Evolutionary conservation across 92 coral and sea anemone genomes (phyloP), one percentile per base, ranked within the genome.

Genomic region (Ricordea florida): DNA sequence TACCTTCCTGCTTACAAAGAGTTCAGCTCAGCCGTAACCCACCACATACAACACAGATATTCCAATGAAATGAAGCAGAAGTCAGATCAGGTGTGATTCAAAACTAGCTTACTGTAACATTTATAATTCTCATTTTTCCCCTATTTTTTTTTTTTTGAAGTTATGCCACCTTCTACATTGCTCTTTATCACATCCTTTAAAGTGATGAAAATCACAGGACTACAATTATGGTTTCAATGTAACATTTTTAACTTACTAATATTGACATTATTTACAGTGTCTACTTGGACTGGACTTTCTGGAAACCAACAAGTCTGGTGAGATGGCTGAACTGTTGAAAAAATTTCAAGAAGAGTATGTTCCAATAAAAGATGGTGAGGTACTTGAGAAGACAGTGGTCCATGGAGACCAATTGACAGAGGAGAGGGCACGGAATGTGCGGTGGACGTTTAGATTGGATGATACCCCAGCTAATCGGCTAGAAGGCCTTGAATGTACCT

Each of bases 301-400:
- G 10, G 69, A 79, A 21, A 38, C 85, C 42, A 79, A 69, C 47
- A 79, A 57, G 85, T 65, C 84, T 46, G 84, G 76, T n/a, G 84
- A 66, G 26, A 66, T 78, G 84, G 84, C 76, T 10, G 76, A 68
- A 0, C 49, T 79, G 9, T 20, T 79, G 6, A 69, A 79, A 38
- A 37, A 68, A 17, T 44, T 38, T 27, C 85, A 79, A 20, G 62
- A 79, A n/a, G 49, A 79, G 4, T 31, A 41, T 79, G 85, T 79
- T 11, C 78, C 85, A 1, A 4, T 24, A 37, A 31, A 41, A 16
- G 62, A 18, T 40, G 68, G 10, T 15, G 28, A 62, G 3, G 41
- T 78, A 3, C 60, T 78, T 1, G 29, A 56, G 8, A 26, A 60
- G 42, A 53, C 57, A 2, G 23, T 78, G 27, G 35, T 62, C 14